phyloP scores from a whole-genome alignment of 1,140 invertebrate genomes.

The Nebria ingens region DNA sequence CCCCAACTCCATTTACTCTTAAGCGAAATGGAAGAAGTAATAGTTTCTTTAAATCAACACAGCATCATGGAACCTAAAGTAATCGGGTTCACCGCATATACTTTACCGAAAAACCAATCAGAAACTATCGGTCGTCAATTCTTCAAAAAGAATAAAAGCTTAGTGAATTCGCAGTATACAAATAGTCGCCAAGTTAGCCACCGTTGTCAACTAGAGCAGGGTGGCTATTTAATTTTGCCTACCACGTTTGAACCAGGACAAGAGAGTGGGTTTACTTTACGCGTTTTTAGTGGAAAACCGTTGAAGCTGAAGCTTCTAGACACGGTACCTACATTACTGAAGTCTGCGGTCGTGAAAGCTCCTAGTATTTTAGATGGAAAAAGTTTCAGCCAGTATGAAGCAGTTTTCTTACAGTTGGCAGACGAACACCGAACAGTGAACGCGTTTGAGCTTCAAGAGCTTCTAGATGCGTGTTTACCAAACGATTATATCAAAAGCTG shows the following conservation, averaged over 20 bases:
- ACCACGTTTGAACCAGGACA: conserved; percentile 87
- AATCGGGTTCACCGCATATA: conserved; percentile 86
- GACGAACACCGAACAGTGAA: conserved; percentile 83
- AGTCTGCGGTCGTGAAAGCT: conserved; percentile 63
- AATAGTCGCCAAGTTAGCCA: conserved; percentile 79
- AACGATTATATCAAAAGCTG: conserved; percentile 94
- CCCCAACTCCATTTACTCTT: conserved; percentile 76
- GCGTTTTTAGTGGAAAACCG: conserved; percentile 72
- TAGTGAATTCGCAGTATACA: conserved; percentile 84
- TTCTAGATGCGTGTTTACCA: conserved; percentile 82
- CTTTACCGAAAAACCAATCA: conserved; percentile 54
- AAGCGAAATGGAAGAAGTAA: conserved; percentile 72
- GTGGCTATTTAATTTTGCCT: conserved; percentile 75
- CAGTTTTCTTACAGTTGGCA: conserved; percentile 79
- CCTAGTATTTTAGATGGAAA: conserved; percentile 54
- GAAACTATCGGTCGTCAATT: conserved; percentile 62
- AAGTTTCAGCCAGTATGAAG: conserved; percentile 77
- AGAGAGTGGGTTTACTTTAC: conserved; percentile 73
- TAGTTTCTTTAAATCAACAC: conserved; percentile 83
- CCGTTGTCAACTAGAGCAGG: conserved; percentile 70
- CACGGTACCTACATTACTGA: conserved; percentile 57
- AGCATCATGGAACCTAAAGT: conserved; percentile 87
- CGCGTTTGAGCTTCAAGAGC: conserved; percentile 83
- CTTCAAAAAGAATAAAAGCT: conserved; percentile 80
- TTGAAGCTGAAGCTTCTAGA: conserved; percentile 76